These are phyloP conservation scores for Pituophis catenifer DNA, from an alignment of 2,113 vertebrate species.

Conservation along the genomic window DNA sequence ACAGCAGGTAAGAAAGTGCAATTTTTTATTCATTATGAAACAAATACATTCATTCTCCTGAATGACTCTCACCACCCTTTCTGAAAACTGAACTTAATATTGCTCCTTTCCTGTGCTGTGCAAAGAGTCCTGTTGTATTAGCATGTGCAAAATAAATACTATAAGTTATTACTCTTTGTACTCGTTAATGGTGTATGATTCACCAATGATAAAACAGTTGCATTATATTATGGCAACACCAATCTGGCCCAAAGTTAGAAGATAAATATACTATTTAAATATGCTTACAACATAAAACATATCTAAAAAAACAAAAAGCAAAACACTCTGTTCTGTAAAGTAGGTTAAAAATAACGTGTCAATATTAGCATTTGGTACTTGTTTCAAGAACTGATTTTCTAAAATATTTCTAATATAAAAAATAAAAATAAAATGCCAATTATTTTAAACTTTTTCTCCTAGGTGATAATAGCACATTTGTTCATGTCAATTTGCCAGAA, in stretches of 20 bases:
- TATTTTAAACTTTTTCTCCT: slow-evolving; percentile 45
- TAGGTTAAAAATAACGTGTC: slow-evolving; percentile 12
- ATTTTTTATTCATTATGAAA: neutral
- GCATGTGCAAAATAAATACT: neutral
- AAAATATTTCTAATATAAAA: slow-evolving; percentile 27
- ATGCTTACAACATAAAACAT: slow-evolving; percentile 13
- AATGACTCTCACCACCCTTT: neutral
- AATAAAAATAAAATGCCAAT: slow-evolving; percentile 55
- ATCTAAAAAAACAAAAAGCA: slow-evolving; percentile 25
- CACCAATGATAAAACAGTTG: neutral
- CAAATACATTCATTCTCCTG: neutral
- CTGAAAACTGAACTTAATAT: neutral
- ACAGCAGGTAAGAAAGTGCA: neutral
- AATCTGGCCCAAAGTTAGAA: neutral
- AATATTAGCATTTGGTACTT: slow-evolving; percentile 52
- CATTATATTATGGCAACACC: neutral
- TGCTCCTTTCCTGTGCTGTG: neutral
- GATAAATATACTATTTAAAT: neutral
- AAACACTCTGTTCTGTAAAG: slow-evolving; percentile 43
- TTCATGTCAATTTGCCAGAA: slow-evolving; percentile 46
- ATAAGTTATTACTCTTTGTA: neutral
- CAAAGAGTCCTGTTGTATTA: neutral
- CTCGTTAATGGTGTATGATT: neutral
- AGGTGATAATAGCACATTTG: slow-evolving; percentile 50
- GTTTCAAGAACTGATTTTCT: slow-evolving; percentile 46